Percentiles rank a stretch among this genome's conserved stretches.
phyloP scores from a whole-genome alignment of 2,888 invertebrate genomes.

The Octonoba sinensis region DNA sequence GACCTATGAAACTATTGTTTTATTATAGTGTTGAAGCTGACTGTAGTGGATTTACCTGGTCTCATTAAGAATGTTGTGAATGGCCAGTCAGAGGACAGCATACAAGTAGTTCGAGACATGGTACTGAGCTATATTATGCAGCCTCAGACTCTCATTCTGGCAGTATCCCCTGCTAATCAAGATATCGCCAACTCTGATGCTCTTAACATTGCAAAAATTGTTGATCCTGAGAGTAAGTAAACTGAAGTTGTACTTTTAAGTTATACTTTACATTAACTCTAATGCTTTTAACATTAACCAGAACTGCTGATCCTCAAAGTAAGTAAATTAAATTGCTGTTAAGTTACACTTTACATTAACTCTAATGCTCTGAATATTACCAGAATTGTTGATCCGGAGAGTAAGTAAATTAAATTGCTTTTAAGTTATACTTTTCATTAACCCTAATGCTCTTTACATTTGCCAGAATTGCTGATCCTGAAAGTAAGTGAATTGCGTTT shows the following conservation, averaged over 20 bases:
- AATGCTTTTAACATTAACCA: too few species aligned
- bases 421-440: too few species aligned
- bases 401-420: too few species aligned
- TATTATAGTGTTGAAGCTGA: conserved; percentile 85
- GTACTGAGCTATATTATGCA: conserved; percentile 93
- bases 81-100: conserved; percentile 74
- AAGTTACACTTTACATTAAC: too few species aligned
- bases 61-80: conserved; percentile 81
- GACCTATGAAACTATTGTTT: conserved; percentile 67
- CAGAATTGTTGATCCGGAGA: too few species aligned
- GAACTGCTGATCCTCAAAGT: too few species aligned
- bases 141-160: conserved; percentile 94
- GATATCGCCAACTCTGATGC: conserved; percentile 99
- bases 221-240: conserved; percentile 86
- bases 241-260: neutral
- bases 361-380: too few species aligned
- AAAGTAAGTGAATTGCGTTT: too few species aligned
- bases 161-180: conserved; percentile 96
- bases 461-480: too few species aligned
- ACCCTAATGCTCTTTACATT: too few species aligned
- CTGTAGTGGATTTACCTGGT: conserved; percentile 94
- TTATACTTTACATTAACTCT: too few species aligned
- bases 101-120: conserved; percentile 92
- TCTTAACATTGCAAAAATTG: conserved; percentile 96
- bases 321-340: too few species aligned